phyloP scores from a whole-genome alignment of 2,797 vertebrate genomes.

The Molothrus ater region DNA sequence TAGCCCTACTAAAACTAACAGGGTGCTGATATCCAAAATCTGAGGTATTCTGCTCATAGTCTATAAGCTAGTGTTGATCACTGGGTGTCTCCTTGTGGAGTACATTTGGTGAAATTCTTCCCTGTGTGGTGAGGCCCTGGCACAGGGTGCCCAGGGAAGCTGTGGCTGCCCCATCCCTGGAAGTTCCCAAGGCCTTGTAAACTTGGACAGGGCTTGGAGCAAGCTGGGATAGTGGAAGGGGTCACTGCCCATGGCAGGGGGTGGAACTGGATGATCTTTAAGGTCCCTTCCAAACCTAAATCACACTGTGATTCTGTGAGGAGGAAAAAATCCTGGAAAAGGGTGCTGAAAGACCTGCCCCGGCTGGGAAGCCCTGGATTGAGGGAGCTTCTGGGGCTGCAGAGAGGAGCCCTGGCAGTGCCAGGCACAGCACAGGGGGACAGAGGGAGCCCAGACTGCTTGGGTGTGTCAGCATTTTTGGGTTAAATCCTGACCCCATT shows the following conservation, averaged over 20 bases:
- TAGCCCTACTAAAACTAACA: not conserved
- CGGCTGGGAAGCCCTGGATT: not conserved
- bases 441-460: not conserved
- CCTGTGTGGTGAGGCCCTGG: not conserved
- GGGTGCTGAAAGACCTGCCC: not conserved
- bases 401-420: not conserved
- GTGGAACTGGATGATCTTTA: not conserved
- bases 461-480: not conserved
- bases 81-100: not conserved
- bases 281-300: not conserved
- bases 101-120: not conserved
- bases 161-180: not conserved
- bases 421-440: not conserved
- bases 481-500: not conserved
- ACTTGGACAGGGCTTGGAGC: not conserved
- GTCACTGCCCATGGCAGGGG: not conserved
- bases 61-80: not conserved
- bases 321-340: not conserved
- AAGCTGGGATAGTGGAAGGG: accelerated
- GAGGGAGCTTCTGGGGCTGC: no score
- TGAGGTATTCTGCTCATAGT: not conserved
- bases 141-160: not conserved
- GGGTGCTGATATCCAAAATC: not conserved
- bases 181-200: not conserved
- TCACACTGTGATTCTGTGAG: not conserved